Evolutionary conservation across 2,113 vertebrate species (phyloP).

Genomic region (Aptenodytes forsteri): DNA sequence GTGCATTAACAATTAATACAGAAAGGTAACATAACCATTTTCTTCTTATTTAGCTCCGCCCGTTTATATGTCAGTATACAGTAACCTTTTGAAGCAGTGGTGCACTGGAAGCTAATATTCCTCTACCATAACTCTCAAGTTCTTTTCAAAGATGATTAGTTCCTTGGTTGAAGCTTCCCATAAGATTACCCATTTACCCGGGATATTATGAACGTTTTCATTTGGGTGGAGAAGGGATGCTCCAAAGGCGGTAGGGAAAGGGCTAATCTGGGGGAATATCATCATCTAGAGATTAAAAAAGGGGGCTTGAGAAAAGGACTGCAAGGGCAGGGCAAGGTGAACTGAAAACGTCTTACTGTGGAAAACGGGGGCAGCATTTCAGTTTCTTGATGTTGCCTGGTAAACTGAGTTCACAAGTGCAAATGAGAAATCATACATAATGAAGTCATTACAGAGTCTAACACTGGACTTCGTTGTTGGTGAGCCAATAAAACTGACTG

Average conservation of each 20-base stretch:
- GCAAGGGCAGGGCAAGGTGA: slow-evolving; percentile 6
- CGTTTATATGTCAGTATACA: not conserved
- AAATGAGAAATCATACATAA: slow-evolving; percentile 54
- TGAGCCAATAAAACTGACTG: slow-evolving; percentile 51
- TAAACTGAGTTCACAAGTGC: slow-evolving; percentile 62
- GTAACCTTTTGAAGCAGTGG: not conserved
- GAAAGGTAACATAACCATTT: not conserved
- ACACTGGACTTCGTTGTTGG: slow-evolving; percentile 45
- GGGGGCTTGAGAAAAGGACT: not conserved
- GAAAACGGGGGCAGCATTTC: not conserved
- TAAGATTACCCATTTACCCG: not conserved
- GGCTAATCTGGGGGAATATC: not conserved
- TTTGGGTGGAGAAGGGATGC: not conserved
- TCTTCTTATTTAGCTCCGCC: not conserved
- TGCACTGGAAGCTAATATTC: not conserved
- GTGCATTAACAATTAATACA: not conserved
- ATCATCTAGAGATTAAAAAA: not conserved
- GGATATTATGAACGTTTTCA: not conserved
- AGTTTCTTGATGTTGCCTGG: slow-evolving; percentile 52
- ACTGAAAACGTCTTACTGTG: not conserved
- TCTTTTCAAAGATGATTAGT: not conserved
- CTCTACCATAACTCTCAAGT: not conserved
- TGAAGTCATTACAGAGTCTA: slow-evolving; percentile 46
- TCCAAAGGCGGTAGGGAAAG: not conserved
- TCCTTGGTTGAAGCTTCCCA: not conserved